phyloP scores from a whole-genome alignment of 1,140 invertebrate species.

The Steinernema khuongi region DNA sequence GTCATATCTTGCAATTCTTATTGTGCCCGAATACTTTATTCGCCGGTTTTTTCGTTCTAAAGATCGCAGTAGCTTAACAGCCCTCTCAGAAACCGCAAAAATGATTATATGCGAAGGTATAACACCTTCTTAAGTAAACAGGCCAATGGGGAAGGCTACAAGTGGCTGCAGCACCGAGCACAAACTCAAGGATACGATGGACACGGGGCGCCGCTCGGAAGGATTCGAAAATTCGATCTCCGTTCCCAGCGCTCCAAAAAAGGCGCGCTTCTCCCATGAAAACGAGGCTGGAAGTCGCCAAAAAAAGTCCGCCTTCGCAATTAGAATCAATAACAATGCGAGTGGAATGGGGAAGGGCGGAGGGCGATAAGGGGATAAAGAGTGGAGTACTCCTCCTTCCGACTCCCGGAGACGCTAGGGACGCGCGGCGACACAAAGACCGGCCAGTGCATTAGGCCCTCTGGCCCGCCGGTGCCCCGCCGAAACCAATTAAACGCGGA shows the following conservation, averaged over 20 bases:
- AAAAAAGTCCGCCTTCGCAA: constrained; percentile 5
- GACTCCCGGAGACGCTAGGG: background rate
- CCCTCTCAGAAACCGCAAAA: too few species aligned
- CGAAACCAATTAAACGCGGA: constrained; percentile 1
- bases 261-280: background rate
- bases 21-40: too few species aligned
- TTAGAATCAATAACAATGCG: constrained; percentile 11
- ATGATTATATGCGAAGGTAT: too few species aligned
- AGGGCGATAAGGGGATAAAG: background rate
- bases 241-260: background rate
- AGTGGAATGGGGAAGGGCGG: background rate
- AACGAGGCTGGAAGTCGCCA: background rate
- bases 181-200: too few species aligned
- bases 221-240: background rate
- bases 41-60: too few species aligned
- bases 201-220: too few species aligned
- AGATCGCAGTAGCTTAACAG: too few species aligned
- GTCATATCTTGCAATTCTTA: too few species aligned
- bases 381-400: background rate
- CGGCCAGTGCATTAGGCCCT: constrained; percentile 3
- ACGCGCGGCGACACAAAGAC: background rate
- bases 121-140: too few species aligned
- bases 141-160: too few species aligned
- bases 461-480: background rate
- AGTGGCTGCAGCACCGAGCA: too few species aligned